Conservation (phyloP, 2,888 invertebrate genomes). For the Sphaeridia pumilis region DNA sequence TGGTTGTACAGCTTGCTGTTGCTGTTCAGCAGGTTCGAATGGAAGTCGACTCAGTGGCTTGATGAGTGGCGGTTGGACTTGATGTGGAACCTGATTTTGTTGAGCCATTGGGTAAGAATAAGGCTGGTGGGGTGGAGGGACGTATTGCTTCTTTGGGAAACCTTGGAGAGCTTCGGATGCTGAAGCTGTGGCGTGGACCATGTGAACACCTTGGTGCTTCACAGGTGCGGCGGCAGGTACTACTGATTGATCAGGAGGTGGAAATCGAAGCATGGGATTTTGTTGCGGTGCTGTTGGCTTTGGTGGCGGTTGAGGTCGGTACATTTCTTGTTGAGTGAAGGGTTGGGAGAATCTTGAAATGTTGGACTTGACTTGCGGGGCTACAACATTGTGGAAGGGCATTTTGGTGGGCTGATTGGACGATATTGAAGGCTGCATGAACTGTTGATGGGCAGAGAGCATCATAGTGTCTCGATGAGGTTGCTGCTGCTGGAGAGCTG, state of each 20-base stretch:
- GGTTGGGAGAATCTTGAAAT: too few species aligned
- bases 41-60: not conserved
- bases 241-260: not conserved
- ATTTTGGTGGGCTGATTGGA: not conserved
- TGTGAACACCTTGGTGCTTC: constrained; percentile 32
- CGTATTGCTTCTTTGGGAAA: not conserved
- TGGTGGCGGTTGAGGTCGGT: too few species aligned
- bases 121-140: not conserved
- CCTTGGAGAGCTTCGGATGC: constrained; percentile 33
- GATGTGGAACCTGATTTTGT: too few species aligned
- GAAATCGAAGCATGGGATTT: not conserved
- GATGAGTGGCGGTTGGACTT: not conserved
- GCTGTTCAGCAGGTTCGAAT: not conserved
- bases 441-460: not conserved
- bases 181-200: constrained; percentile 34
- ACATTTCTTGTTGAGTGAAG: too few species aligned
- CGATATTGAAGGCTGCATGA: not conserved
- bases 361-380: too few species aligned
- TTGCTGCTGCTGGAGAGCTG: not conserved
- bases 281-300: not conserved
- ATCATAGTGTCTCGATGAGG: not conserved
- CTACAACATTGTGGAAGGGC: too few species aligned
- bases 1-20: too few species aligned
- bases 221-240: too few species aligned
- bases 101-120: not conserved